phyloP scores from a whole-genome alignment of 1,140 invertebrate genomes.

The Drosophila aff. region DNA sequence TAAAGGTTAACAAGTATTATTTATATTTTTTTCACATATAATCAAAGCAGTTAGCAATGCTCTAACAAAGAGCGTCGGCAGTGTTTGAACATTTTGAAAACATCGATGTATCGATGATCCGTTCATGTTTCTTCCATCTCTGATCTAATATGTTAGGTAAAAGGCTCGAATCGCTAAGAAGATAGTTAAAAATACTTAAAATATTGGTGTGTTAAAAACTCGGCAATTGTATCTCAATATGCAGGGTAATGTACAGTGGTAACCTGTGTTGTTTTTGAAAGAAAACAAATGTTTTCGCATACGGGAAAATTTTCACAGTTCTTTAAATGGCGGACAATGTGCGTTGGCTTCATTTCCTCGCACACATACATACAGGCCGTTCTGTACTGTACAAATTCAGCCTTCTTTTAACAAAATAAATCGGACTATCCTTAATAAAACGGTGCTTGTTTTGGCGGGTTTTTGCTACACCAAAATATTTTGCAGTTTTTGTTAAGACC shows the following conservation, averaged over 20 bases:
- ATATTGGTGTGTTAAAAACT: slow-evolving; percentile 57
- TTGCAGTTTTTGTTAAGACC: background rate
- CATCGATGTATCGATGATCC: slow-evolving; percentile 11
- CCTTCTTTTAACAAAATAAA: slow-evolving; percentile 33
- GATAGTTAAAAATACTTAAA: slow-evolving; percentile 75
- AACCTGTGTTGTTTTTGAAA: slow-evolving; percentile 19
- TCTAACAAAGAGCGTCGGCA: background rate
- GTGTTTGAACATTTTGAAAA: background rate
- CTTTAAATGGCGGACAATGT: slow-evolving; percentile 83
- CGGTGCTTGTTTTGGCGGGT: slow-evolving; percentile 32
- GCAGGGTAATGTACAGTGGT: slow-evolving; percentile 39
- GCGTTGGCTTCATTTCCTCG: slow-evolving; percentile 73
- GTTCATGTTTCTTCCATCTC: slow-evolving; percentile 6
- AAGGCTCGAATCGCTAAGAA: slow-evolving; percentile 62
- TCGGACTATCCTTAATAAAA: slow-evolving; percentile 9
- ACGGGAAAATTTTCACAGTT: slow-evolving; percentile 59
- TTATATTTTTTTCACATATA: background rate
- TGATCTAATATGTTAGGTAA: slow-evolving; percentile 74
- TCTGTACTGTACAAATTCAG: slow-evolving; percentile 18
- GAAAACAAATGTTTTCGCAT: slow-evolving; percentile 12
- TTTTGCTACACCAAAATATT: background rate
- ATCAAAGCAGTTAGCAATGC: background rate
- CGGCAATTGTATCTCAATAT: slow-evolving; percentile 48
- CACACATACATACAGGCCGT: slow-evolving; percentile 29
- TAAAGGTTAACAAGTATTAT: background rate